Evolutionary conservation across 2,888 invertebrate species (phyloP).

Genomic region (Zhuqinia jingwanae): DNA sequence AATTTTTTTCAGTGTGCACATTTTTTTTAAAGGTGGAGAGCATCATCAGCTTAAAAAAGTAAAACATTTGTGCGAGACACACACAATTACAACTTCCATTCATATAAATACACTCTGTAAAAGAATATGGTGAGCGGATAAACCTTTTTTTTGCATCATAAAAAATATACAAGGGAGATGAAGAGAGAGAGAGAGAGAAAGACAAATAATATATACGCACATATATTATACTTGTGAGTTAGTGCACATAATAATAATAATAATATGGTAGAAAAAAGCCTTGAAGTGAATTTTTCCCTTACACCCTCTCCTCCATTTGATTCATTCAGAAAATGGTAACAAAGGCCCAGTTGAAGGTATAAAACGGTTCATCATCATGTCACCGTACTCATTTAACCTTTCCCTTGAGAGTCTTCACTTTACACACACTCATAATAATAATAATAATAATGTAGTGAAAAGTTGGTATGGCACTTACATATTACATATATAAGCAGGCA

Average conservation of each 20-base stretch:
- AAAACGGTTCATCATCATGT: slow-evolving; percentile 66
- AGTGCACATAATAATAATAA: background rate
- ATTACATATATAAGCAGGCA: background rate
- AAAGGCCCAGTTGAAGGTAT: slow-evolving; percentile 48
- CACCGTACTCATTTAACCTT: slow-evolving; percentile 67
- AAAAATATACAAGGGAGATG: background rate
- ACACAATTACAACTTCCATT: background rate
- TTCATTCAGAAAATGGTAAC: slow-evolving; percentile 50
- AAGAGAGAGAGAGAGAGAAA: slow-evolving; percentile 18
- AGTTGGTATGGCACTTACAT: background rate
- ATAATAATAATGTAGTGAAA: background rate
- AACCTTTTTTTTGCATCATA: no score
- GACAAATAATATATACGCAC: background rate
- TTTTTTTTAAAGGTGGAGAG: no score
- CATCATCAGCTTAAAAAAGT: no score
- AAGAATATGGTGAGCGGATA: background rate
- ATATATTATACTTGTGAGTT: slow-evolving; percentile 15
- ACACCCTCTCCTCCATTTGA: slow-evolving; percentile 52
- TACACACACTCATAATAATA: slow-evolving; percentile 34
- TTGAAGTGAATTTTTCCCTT: slow-evolving; percentile 26
- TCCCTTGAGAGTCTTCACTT: slow-evolving; percentile 58
- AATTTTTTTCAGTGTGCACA: no score
- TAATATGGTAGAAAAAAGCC: background rate
- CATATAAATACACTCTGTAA: background rate
- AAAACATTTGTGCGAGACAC: slow-evolving; percentile 27